Base-by-base conservation (phyloP, 1,140 invertebrate species). In the Eubasilissa regina region DNA sequence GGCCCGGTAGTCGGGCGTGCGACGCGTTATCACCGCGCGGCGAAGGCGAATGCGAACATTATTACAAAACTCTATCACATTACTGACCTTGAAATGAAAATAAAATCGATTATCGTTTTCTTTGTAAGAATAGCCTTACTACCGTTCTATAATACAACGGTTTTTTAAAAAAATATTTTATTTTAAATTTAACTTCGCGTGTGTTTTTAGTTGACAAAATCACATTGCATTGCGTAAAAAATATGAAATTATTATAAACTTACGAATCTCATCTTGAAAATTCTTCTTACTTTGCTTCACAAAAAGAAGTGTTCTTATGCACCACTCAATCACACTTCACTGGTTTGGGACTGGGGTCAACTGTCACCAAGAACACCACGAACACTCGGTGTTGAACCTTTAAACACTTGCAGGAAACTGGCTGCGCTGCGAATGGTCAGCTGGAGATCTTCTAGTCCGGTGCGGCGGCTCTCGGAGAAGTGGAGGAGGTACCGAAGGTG, bases 191-290 rank as follows among this genome's bases (percentile, higher is more conserved):
- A n/a, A 3, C 25, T 35, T 35, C 1, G 6, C 25, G 25, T 35
- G 25, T 6, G 6, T 35, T 35, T 35, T n/a, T n/a, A n/a, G 25
- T 35, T 35, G 25, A 35, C 25, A 35, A 35, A 35, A 35, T 6
- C 1, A 3, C 25, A 3, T 35, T 35, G n/a, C n/a, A 3, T 35
- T 35, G 25, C 25, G 25, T 6, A 8, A 60, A 21, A 15, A 60
- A 60, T 11, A n/a, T 4, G 10, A 60, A 60, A 60, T n/a, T n/a
- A n/a, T 3, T 60, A 51, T 73, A 12, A 48, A 80, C 79, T 80
- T 80, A 80, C 79, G 68, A 80, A 77, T 80, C 73, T 80, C 79
- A 80, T 80, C 9, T 68, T 75, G 74, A 73, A 53, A 19, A 73
- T 73, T 73, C 68, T 73, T 73, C 68, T 73, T 73, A 47, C 64